Base-by-base conservation (phyloP, 1,140 invertebrate species). In the roundworm (Caenorhabditis elegans) region DNA sequence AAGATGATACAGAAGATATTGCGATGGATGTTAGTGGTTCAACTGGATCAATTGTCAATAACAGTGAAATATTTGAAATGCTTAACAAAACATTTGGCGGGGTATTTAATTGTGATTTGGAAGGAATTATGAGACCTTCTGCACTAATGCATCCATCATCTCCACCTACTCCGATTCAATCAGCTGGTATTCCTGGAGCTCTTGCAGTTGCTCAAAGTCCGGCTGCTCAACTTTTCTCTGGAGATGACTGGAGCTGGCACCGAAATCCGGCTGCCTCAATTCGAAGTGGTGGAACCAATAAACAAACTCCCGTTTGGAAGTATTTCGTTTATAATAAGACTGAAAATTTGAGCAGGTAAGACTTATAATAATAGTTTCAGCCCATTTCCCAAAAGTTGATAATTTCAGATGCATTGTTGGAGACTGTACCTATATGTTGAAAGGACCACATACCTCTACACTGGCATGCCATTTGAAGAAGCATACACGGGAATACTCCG, bases 301-400 rank as follows among this genome's bases (percentile, higher is more conserved):
- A 89, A 77, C 88, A 89, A 49, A 89, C 88, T 10, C 88, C 88
- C 8, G 88, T 89, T 2, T 89, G 88, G 88, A 89, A 89, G 70
- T 88, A 88, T 53, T 89, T 89, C 60, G 88, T 89, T 13, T 89
- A 89, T 36, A 90, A 89, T 48, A 89, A 89, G 76, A 55, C 84
- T 8, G 88, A 89, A 46, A 89, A 89, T 48, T 76, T 89, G 46
- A 90, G 89, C 83, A 79, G 87, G 87, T 88, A 51, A 22, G 77
- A 55, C 17, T 43, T 13, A 46, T 1, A 76, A 3, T 3, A 15
- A 5, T 28, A 3, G 3, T 11, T 47, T 79, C 5, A 79, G 10
- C 19, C 19, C 31, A 15, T 13, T 10, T 31, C 3, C 3, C 36
- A n/a, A 26, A 4, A 1, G 10, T 60, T 13, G 15, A 6, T 65